These are phyloP conservation scores for Drosophila acutilabella DNA, from an alignment of 2,888 invertebrate genomes.

Conservation along the genomic window DNA sequence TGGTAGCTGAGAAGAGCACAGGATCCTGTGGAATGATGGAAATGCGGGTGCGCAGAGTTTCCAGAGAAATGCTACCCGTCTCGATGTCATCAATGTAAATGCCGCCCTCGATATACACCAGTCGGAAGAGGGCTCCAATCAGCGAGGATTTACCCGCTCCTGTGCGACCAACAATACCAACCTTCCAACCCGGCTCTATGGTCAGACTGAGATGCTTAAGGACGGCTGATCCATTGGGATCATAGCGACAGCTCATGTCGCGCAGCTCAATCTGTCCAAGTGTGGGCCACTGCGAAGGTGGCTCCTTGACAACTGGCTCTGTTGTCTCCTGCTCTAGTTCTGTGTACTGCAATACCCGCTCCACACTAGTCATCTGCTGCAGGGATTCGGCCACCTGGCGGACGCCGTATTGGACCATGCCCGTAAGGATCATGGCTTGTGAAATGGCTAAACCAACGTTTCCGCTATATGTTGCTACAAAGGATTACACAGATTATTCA, in stretches of 20 bases:
- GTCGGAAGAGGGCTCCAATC: constrained; percentile 91
- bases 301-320: constrained; percentile 84
- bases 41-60: constrained; percentile 86
- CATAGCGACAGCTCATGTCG: constrained; percentile 87
- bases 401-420: constrained; percentile 90
- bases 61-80: constrained; percentile 86
- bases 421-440: constrained; percentile 89
- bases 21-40: constrained; percentile 88
- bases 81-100: constrained; percentile 91
- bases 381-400: constrained; percentile 89
- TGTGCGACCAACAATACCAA: constrained; percentile 93
- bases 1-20: constrained; percentile 87
- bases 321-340: constrained; percentile 87
- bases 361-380: constrained; percentile 91
- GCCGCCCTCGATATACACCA: constrained; percentile 89
- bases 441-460: constrained; percentile 90
- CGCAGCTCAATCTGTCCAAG: constrained; percentile 87
- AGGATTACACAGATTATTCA: neutral
- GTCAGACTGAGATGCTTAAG: constrained; percentile 90
- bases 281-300: constrained; percentile 89
- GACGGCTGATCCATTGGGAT: constrained; percentile 87
- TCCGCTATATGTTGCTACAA: constrained; percentile 86
- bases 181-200: constrained; percentile 89
- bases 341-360: constrained; percentile 90
- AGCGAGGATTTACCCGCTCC: constrained; percentile 94